Conservation (phyloP, 2,888 invertebrate species). For the Stenurella melanura region DNA sequence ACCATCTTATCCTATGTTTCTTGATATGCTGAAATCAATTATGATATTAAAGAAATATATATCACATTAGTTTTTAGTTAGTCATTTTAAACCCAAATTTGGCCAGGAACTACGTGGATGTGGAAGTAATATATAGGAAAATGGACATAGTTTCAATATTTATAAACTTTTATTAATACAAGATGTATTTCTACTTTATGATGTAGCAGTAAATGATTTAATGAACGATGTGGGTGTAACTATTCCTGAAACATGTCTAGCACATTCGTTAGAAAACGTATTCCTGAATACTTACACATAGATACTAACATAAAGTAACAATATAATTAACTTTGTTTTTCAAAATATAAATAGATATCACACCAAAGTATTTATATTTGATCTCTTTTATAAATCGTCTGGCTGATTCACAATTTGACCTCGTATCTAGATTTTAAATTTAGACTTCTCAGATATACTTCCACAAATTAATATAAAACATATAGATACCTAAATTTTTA, state of each 20-base stretch:
- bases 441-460: not conserved
- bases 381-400: not conserved
- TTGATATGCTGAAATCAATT: no score
- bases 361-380: not conserved
- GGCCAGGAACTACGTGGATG: no score
- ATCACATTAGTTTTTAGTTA: no score
- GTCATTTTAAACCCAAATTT: no score
- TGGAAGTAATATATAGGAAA: no score
- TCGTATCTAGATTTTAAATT: not conserved
- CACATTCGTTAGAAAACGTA: not conserved
- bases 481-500: not conserved
- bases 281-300: not conserved
- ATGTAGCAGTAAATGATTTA: no score
- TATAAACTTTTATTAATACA: no score
- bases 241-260: not conserved
- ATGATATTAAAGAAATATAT: no score
- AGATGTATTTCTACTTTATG: no score
- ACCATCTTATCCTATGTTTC: no score
- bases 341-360: not conserved
- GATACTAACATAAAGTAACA: not conserved
- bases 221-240: no score
- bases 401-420: not conserved
- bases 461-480: not conserved
- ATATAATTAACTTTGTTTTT: not conserved
- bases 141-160: no score